Evolutionary conservation across 2,113 vertebrate species (phyloP), one percentile per base, ranked within the genome.

Genomic region (Campylomormyrus tamandua): DNA sequence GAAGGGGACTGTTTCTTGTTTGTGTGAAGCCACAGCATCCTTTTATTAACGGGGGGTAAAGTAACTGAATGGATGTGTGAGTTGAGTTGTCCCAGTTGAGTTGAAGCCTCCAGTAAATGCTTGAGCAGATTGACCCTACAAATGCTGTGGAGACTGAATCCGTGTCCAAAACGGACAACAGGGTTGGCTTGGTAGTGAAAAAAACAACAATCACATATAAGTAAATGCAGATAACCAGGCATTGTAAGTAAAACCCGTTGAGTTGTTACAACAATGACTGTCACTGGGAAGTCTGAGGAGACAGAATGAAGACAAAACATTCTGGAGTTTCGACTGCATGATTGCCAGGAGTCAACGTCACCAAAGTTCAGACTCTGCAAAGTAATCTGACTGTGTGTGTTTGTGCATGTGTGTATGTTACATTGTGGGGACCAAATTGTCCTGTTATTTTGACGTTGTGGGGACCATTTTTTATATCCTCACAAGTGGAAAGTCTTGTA

Each of bases 41-140:
- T 95, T 94, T 93, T 94, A 95, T 93, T 94, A 95, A 94, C 91
- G 85, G 91, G 89, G 93, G 94, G 93, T 94, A 90, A 92, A 94
- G 92, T 94, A 93, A 93, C 90, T 92, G 89, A 90, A 87, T 86
- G 58, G 90, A 53, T 90, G 92, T 94, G 95, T 93, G 11, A 50
- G 49, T 15, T 50, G 49, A 50, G 49, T 50, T 50, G 49, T 39
- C 58, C 56, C 56, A 80, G 11, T 49, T 89, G 11, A 86, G 45
- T 58, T n/a, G 5, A 49, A 24, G 5, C 48, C 45, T 56, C 24
- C 39, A 56, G 39, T 66, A 85, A 66, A 70, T 46, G 80, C n/a
- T 46, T 53, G 48, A 66, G 45, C 50, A 84, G 77, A 85, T 58
- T 89, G 35, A 56, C 49, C 52, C 52, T 50, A 84, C 27, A 15